Percentiles rank a stretch among this genome's conserved stretches.
Evolutionary conservation across 2,113 vertebrate genomes (phyloP).

Genomic region (Octodon degus): DNA sequence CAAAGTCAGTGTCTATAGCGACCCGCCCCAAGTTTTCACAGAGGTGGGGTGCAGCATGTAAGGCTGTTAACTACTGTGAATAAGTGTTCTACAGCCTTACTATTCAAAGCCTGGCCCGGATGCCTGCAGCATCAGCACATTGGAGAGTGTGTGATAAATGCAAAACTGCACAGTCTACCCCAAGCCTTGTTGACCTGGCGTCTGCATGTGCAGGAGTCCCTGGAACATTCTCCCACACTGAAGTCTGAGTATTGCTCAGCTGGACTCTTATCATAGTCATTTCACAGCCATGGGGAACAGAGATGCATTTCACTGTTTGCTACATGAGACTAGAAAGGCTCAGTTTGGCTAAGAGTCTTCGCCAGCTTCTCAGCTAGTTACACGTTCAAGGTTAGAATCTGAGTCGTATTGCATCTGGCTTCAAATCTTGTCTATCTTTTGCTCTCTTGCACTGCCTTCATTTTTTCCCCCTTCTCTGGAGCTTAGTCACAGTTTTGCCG

Average conservation of each 20-base stretch:
- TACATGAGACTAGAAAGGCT: not conserved
- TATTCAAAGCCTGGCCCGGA: not conserved
- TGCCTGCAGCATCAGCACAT: fast-evolving
- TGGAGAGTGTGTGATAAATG: not conserved
- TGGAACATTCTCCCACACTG: not conserved
- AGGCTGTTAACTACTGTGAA: not conserved
- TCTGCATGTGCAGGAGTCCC: not conserved
- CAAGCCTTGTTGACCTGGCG: not conserved
- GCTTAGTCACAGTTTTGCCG: not conserved
- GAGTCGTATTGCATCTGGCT: not conserved
- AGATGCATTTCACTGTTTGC: not conserved
- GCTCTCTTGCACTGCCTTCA: not conserved
- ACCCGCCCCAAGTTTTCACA: not conserved
- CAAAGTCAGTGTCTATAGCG: not conserved
- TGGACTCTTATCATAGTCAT: not conserved
- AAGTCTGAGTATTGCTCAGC: not conserved
- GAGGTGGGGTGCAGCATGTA: not conserved
- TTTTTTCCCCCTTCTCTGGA: not conserved
- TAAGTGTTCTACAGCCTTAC: not conserved
- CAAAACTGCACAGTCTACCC: not conserved
- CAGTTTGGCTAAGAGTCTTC: not conserved
- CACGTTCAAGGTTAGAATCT: not conserved
- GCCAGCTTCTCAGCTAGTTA: not conserved
- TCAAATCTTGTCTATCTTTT: not conserved
- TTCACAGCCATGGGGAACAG: not conserved